phyloP scores from a whole-genome alignment of 2,113 vertebrate species.

The Gallinago jamesoni region DNA sequence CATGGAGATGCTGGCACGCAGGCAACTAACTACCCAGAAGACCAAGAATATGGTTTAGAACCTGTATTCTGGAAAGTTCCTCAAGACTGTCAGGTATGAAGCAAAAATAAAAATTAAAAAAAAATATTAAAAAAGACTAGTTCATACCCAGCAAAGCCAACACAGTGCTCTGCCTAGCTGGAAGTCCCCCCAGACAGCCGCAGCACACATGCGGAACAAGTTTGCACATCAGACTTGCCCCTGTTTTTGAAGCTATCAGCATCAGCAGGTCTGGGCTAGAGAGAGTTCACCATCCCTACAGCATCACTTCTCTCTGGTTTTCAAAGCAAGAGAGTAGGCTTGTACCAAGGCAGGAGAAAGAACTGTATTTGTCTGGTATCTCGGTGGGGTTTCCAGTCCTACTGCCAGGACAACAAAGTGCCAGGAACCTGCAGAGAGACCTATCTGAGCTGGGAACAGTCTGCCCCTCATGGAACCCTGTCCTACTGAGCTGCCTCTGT shows the following conservation, averaged over 20 bases:
- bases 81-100: neutral
- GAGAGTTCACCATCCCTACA: neutral
- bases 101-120: neutral
- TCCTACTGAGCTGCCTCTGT: neutral
- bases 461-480: rapidly evolving
- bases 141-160: neutral
- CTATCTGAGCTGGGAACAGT: neutral
- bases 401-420: neutral
- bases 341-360: neutral
- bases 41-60: neutral
- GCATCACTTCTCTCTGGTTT: neutral
- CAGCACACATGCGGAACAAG: neutral
- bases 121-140: neutral
- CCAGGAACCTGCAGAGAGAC: neutral
- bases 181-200: neutral
- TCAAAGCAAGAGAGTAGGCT: neutral
- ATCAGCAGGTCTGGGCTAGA: neutral
- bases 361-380: neutral
- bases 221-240: neutral
- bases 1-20: neutral
- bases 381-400: neutral
- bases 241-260: neutral
- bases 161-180: neutral
- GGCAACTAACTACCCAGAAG: neutral
- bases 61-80: neutral